Conservation (phyloP, 2,888 invertebrate species). For the Carcina quercana region DNA sequence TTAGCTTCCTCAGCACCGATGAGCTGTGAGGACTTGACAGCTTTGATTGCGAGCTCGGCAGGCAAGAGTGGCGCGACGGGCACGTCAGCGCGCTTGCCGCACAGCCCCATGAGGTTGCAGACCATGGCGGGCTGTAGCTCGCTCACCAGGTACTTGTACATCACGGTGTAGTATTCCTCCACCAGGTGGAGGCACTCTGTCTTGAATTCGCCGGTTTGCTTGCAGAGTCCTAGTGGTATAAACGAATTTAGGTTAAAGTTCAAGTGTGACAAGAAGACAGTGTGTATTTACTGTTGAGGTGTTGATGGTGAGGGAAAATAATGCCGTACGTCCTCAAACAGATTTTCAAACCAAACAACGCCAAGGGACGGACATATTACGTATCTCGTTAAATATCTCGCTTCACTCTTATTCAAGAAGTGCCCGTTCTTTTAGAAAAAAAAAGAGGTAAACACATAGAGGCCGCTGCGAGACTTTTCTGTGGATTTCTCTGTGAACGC, state of each 20-base stretch:
- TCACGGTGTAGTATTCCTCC: slow-evolving; percentile 83
- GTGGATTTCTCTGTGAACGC: no score
- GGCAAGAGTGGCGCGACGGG: slow-evolving; percentile 79
- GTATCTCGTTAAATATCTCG: no score
- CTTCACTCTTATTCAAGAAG: no score
- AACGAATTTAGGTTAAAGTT: no score
- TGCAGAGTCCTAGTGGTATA: slow-evolving; percentile 77
- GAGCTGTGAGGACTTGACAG: slow-evolving; percentile 26
- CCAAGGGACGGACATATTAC: no score
- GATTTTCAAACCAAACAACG: no score
- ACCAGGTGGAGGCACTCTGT: slow-evolving; percentile 84
- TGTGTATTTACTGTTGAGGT: no score
- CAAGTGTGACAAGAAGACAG: neutral
- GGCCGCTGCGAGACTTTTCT: no score
- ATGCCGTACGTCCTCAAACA: no score
- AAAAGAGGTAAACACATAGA: no score
- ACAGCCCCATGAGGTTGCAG: slow-evolving; percentile 82
- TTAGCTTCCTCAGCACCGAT: slow-evolving; percentile 55
- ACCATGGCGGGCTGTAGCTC: slow-evolving; percentile 80
- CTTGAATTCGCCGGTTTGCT: slow-evolving; percentile 83
- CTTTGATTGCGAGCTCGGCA: slow-evolving; percentile 46
- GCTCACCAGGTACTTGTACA: slow-evolving; percentile 81
- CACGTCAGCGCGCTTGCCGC: slow-evolving; percentile 42
- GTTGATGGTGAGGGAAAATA: no score
- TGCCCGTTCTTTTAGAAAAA: no score